phyloP scores from a whole-genome alignment of 2,797 vertebrate species.

The Aotus griseimembra region DNA sequence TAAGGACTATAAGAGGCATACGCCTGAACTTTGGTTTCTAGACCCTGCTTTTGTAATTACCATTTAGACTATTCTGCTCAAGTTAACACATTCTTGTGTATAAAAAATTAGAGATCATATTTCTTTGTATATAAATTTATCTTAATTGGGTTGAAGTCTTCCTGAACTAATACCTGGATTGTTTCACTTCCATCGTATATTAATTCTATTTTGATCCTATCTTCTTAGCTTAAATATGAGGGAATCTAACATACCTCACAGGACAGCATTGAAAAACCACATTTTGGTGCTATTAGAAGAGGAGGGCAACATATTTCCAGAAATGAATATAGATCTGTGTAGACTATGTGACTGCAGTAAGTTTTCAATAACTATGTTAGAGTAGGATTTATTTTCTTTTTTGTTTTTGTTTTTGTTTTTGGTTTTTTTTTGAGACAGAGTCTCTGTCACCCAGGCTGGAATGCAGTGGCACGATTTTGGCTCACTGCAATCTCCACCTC shows the following conservation, averaged over 20 bases:
- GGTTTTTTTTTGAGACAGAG: no score
- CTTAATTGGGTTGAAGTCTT: slow-evolving; percentile 37
- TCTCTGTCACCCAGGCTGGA: no score
- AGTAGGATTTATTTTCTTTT: neutral
- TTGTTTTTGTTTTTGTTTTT: neutral
- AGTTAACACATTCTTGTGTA: neutral
- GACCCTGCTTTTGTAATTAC: neutral
- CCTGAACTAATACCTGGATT: slow-evolving; percentile 19
- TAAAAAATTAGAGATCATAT: neutral
- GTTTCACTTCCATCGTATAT: slow-evolving; percentile 35
- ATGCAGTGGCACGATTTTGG: no score
- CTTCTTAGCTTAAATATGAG: neutral
- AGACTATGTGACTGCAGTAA: neutral
- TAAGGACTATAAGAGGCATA: neutral
- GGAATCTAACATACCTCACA: neutral
- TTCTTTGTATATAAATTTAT: neutral
- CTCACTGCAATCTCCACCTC: no score
- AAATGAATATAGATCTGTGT: neutral
- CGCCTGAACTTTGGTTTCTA: neutral
- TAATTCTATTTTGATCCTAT: neutral
- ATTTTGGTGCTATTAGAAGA: slow-evolving; percentile 7
- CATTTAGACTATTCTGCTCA: neutral
- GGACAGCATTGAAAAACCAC: neutral
- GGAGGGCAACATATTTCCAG: neutral
- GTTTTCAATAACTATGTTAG: neutral